Evolutionary conservation across 2,113 vertebrate species (phyloP).

Genomic region (Pithys albifrons): DNA sequence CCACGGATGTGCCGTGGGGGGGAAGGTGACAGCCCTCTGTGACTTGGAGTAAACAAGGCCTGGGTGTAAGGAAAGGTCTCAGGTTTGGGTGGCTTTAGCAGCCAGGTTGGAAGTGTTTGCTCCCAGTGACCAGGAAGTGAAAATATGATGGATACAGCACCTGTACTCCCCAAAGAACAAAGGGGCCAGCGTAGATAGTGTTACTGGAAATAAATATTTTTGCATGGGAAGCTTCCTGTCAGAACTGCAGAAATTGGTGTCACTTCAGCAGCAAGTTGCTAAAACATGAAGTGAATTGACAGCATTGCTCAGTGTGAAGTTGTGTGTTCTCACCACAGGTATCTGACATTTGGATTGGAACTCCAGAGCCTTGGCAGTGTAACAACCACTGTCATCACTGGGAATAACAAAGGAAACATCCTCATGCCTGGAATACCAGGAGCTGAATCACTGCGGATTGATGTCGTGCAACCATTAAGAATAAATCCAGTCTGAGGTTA

Average conservation of each 20-base stretch:
- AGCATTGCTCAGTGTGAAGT: background rate
- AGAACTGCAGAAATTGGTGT: background rate
- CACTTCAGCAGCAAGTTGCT: background rate
- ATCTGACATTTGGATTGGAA: background rate
- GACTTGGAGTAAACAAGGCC: too few species aligned
- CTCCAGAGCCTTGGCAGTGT: background rate
- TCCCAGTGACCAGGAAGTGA: background rate
- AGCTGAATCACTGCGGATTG: background rate
- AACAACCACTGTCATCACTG: background rate
- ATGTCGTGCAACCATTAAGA: background rate
- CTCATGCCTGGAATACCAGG: background rate
- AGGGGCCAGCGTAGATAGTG: fast-evolving
- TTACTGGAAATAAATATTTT: background rate
- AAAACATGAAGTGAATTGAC: background rate
- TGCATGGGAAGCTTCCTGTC: background rate
- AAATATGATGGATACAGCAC: fast-evolving
- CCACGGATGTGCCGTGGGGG: fast-evolving
- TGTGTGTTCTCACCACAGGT: background rate
- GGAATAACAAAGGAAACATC: background rate
- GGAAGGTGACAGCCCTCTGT: too few species aligned
- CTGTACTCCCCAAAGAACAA: background rate
- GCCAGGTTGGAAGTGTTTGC: background rate
- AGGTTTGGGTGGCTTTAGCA: background rate
- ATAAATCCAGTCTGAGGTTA: background rate
- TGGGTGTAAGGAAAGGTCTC: background rate